These are phyloP conservation scores for Poecilia velifera DNA, from an alignment of 2,797 vertebrate genomes.

Conservation along the genomic window DNA sequence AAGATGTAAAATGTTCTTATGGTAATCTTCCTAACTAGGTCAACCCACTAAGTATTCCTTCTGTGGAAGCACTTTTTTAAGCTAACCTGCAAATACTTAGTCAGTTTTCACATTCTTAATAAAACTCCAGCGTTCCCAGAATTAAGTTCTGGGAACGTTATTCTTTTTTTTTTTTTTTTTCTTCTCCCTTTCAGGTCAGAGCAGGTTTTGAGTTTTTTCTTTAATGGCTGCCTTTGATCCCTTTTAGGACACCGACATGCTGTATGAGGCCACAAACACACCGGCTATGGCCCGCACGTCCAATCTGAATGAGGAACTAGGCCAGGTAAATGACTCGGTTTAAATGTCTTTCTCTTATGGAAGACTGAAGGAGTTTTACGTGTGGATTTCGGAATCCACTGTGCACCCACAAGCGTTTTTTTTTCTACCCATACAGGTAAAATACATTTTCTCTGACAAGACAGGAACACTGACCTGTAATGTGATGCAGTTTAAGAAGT, in stretches of 20 bases:
- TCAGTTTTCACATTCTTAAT: constrained; percentile 45
- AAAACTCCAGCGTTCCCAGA: constrained; percentile 6
- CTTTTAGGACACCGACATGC: constrained; percentile 94
- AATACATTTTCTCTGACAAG: constrained; percentile 99
- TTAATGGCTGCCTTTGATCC: constrained; percentile 17
- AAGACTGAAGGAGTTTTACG: background rate
- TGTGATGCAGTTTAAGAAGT: constrained; percentile 99
- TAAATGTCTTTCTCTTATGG: background rate
- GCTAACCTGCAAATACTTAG: constrained; percentile 38
- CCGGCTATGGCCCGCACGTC: constrained; percentile 97
- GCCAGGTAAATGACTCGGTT: constrained; percentile 85
- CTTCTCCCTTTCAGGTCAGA: background rate
- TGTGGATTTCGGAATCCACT: background rate
- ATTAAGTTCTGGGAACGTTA: constrained; percentile 35
- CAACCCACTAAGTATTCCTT: constrained; percentile 30
- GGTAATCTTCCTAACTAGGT: constrained; percentile 46
- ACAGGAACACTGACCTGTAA: constrained; percentile 98
- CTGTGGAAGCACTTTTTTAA: constrained; percentile 29
- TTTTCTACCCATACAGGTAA: constrained; percentile 83
- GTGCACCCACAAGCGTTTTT: background rate
- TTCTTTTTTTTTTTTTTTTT: background rate
- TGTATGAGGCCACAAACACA: constrained; percentile 93
- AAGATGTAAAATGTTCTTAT: constrained; percentile 17
- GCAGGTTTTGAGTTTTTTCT: background rate
- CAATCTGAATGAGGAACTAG: constrained; percentile 97